Percentiles rank a stretch among this genome's conserved stretches.
Evolutionary conservation across 2,888 invertebrate genomes (phyloP).

Genomic region (Pimpla rufipes): DNA sequence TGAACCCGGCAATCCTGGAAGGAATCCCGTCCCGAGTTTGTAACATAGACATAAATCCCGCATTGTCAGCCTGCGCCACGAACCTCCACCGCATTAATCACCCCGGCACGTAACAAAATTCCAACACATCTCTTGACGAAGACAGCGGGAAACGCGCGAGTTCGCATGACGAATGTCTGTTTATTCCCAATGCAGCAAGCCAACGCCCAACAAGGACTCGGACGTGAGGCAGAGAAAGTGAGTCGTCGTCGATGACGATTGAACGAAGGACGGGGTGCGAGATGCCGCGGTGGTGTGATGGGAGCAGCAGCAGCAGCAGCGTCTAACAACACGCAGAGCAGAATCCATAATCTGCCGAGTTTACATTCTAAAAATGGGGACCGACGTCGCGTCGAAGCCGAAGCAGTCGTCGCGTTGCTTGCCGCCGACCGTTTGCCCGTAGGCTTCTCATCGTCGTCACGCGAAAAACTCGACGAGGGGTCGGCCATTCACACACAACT

Average conservation of each 20-base stretch:
- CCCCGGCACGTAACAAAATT: conserved; percentile 6
- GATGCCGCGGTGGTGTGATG: conserved; percentile 31
- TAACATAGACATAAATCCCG: background rate
- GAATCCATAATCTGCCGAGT: background rate
- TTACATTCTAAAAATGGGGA: conserved; percentile 13
- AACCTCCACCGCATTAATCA: conserved; percentile 9
- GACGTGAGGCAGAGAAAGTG: conserved; percentile 84
- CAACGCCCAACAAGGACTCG: conserved; percentile 84
- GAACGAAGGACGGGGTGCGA: conserved; percentile 54
- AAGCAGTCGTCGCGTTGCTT: conserved; percentile 11
- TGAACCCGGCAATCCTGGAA: conserved; percentile 18
- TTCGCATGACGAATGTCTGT: conserved; percentile 43
- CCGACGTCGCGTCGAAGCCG: background rate
- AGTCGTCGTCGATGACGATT: conserved; percentile 67
- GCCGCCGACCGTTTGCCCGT: conserved; percentile 11
- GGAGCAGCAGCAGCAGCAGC: conserved; percentile 16
- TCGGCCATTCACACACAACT: conserved; percentile 12
- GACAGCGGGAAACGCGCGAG: background rate
- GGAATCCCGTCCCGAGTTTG: background rate
- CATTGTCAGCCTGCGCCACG: background rate
- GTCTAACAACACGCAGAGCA: conserved; percentile 22
- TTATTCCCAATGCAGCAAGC: conserved; percentile 78
- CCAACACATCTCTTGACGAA: background rate
- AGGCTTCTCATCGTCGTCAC: conserved; percentile 28
- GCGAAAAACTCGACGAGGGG: conserved; percentile 37